phyloP scores from a whole-genome alignment of 2,888 invertebrate species.

The Perithous albicinctus region DNA sequence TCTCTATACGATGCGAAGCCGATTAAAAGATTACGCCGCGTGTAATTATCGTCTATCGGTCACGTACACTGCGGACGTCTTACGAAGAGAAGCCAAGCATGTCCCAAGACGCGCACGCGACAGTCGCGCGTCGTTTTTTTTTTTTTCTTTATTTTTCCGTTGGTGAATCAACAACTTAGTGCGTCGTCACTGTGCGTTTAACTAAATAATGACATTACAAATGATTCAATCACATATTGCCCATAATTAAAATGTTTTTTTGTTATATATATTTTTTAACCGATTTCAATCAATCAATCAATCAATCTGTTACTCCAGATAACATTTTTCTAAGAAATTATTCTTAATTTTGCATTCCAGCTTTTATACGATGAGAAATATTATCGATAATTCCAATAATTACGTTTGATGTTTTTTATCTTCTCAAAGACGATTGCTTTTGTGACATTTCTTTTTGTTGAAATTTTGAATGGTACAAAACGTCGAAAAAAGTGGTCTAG shows the following conservation, averaged over 20 bases:
- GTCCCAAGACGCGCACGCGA: constrained; percentile 67
- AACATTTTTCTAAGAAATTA: too few relatives aligned
- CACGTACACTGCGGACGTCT: constrained; percentile 58
- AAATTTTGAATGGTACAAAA: too few relatives aligned
- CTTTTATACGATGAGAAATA: too few relatives aligned
- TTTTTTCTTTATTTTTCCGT: constrained; percentile 1
- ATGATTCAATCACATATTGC: neutral
- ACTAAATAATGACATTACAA: neutral
- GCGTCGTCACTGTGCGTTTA: constrained; percentile 12
- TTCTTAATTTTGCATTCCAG: too few relatives aligned
- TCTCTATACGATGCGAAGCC: constrained; percentile 49
- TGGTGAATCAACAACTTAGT: constrained; percentile 28
- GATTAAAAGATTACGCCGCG: constrained; percentile 68
- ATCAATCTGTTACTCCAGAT: too few relatives aligned
- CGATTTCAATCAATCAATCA: neutral
- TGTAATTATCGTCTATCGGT: constrained; percentile 68
- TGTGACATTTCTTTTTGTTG: too few relatives aligned
- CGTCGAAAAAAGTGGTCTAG: too few relatives aligned
- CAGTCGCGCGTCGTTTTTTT: constrained; percentile 59
- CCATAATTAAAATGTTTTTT: neutral
- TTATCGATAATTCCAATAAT: neutral
- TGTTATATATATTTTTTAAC: neutral
- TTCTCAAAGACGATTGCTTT: neutral
- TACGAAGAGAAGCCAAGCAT: constrained; percentile 32
- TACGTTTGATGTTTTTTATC: neutral